These are phyloP conservation scores for Platycnemis pennipes DNA, from an alignment of 2,888 invertebrate genomes.

Conservation along the genomic window DNA sequence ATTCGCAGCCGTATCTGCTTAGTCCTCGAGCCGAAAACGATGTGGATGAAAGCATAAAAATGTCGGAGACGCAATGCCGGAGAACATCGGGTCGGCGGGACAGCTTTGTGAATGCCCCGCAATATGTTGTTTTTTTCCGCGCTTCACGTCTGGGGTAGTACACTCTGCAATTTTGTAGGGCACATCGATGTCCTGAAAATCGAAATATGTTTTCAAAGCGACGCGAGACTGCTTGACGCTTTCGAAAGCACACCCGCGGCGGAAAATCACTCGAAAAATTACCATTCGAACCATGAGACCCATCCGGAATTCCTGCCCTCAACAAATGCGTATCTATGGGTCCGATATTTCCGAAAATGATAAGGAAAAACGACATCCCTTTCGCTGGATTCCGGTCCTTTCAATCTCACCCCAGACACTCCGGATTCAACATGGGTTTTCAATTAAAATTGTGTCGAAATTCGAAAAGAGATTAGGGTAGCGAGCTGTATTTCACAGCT, in stretches of 20 bases:
- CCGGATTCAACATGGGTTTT: neutral
- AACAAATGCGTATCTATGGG: neutral
- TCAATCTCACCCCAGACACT: neutral
- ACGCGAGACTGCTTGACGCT: neutral
- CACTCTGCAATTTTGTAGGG: neutral
- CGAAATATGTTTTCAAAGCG: neutral
- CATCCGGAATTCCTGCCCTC: neutral
- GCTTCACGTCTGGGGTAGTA: neutral
- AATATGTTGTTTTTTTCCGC: too few relatives aligned
- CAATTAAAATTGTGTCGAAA: neutral
- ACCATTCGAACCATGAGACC: neutral
- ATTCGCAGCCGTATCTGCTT: neutral
- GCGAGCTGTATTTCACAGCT: neutral
- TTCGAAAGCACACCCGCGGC: neutral
- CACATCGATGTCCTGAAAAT: neutral
- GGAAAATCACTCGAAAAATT: neutral
- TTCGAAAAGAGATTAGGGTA: neutral
- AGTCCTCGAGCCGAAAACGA: neutral
- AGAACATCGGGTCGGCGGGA: neutral
- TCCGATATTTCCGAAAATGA: neutral
- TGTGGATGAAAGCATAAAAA: neutral
- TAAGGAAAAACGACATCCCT: neutral
- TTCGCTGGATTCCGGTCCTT: neutral
- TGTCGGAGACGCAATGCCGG: neutral
- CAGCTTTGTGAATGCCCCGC: too few relatives aligned